These are phyloP conservation scores for Zoanthus gigantus DNA, from an alignment of 92 coral and sea anemone species.

Conservation along the genomic window DNA sequence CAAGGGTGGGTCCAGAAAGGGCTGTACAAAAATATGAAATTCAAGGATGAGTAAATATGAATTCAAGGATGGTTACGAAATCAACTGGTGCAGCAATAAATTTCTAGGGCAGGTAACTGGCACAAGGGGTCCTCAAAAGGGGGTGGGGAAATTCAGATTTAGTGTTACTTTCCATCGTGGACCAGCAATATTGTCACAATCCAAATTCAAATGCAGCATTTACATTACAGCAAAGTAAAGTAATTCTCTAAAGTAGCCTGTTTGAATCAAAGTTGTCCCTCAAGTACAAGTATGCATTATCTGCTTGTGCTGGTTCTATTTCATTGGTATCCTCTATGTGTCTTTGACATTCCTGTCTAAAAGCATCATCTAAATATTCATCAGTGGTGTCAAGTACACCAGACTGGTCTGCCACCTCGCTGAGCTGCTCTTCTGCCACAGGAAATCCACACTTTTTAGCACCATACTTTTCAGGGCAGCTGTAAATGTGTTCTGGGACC, in stretches of 20 bases:
- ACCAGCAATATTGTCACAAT: slow-evolving; percentile 24
- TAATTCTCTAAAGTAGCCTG: slow-evolving; percentile 22
- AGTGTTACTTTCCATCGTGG: background rate
- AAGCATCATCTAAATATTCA: slow-evolving; percentile 58
- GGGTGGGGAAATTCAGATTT: slow-evolving; percentile 18
- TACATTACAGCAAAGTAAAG: background rate
- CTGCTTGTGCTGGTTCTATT: slow-evolving; percentile 69
- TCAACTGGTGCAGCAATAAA: slow-evolving; percentile 1
- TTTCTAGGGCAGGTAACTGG: slow-evolving; percentile 13
- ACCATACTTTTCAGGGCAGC: slow-evolving; percentile 69
- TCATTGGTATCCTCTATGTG: slow-evolving; percentile 69
- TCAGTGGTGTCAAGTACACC: slow-evolving; percentile 64
- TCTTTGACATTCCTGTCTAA: slow-evolving; percentile 67
- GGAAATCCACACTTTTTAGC: slow-evolving; percentile 71
- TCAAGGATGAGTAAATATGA: slow-evolving; percentile 20
- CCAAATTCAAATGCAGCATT: slow-evolving; percentile 12
- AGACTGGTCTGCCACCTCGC: slow-evolving; percentile 73
- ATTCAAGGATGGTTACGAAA: slow-evolving; percentile 1
- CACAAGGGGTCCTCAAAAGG: slow-evolving; percentile 23
- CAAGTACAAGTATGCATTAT: slow-evolving; percentile 71
- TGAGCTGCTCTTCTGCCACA: slow-evolving; percentile 72
- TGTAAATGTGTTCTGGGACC: slow-evolving; percentile 79
- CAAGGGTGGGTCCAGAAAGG: slow-evolving; percentile 16
- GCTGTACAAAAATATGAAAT: background rate
- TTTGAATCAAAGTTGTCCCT: slow-evolving; percentile 59